Evolutionary conservation across 1,140 invertebrate species (phyloP).

Genomic region (Sarcophaga peregrina): DNA sequence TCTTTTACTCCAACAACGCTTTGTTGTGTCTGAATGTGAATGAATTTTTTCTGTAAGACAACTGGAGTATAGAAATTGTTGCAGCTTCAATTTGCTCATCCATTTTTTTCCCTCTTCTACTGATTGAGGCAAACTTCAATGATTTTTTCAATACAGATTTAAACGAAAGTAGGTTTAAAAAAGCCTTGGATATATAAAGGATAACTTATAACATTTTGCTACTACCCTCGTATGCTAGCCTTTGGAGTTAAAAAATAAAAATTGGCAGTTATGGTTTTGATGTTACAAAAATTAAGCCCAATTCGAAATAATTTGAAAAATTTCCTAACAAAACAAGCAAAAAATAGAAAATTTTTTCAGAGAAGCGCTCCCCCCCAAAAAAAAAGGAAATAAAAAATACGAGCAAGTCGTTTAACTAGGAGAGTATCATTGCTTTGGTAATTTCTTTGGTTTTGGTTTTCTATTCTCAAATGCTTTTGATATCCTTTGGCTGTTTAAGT

Average conservation of each 20-base stretch:
- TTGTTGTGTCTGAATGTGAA: neutral
- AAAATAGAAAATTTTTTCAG: neutral
- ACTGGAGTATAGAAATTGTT: neutral
- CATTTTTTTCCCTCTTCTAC: neutral
- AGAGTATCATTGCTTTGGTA: neutral
- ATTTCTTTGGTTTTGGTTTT: neutral
- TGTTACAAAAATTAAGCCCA: constrained; percentile 24
- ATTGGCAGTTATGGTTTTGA: constrained; percentile 35
- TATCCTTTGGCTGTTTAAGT: neutral
- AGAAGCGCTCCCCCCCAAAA: neutral
- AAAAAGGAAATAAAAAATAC: neutral
- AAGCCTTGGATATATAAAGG: too few relatives aligned
- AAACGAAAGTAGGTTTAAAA: neutral
- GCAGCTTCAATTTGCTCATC: constrained; percentile 7
- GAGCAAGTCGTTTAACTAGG: neutral
- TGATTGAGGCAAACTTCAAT: neutral
- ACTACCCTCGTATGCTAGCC: neutral
- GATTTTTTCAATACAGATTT: neutral
- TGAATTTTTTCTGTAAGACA: neutral
- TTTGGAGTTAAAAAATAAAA: neutral
- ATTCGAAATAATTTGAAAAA: neutral
- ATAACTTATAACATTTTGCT: too few relatives aligned
- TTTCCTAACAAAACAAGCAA: neutral
- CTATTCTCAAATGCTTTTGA: neutral
- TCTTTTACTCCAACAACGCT: neutral